These are phyloP conservation scores for Hyles vespertilio DNA, from an alignment of 1,140 invertebrate species.

Conservation along the genomic window DNA sequence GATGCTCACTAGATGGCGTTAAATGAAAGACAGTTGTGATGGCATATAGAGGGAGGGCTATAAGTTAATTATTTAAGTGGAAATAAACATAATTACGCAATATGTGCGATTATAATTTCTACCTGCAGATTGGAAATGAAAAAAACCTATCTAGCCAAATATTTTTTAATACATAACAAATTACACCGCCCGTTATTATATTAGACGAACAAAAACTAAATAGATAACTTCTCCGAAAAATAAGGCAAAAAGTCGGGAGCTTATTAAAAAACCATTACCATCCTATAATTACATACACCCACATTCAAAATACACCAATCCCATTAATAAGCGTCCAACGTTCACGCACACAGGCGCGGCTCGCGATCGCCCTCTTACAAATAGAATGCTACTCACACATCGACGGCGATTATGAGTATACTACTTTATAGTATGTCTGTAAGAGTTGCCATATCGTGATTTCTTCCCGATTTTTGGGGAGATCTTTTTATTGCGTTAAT, in stretches of 20 bases:
- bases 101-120: no score
- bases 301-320: constrained; percentile 52
- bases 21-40: not conserved
- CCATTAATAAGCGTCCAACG: constrained; percentile 56
- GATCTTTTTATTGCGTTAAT: no score
- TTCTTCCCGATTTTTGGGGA: constrained; percentile 2
- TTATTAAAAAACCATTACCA: constrained; percentile 66
- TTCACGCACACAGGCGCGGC: constrained; percentile 29
- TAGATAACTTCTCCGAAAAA: constrained; percentile 13
- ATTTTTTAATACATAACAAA: constrained; percentile 1
- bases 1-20: constrained; percentile 18
- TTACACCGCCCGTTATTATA: not conserved
- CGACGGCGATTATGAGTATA: constrained; percentile 7
- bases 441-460: constrained; percentile 21
- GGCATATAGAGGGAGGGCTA: no score
- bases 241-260: constrained; percentile 36
- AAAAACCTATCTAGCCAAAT: constrained; percentile 1
- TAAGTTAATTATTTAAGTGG: not conserved
- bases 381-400: constrained; percentile 29
- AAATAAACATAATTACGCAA: not conserved
- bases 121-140: no score
- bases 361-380: constrained; percentile 20
- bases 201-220: constrained; percentile 16
- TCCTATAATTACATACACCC: constrained; percentile 63
- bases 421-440: constrained; percentile 7